Base-by-base conservation (phyloP, 2,888 invertebrate species). In the Megamerina dolium region DNA sequence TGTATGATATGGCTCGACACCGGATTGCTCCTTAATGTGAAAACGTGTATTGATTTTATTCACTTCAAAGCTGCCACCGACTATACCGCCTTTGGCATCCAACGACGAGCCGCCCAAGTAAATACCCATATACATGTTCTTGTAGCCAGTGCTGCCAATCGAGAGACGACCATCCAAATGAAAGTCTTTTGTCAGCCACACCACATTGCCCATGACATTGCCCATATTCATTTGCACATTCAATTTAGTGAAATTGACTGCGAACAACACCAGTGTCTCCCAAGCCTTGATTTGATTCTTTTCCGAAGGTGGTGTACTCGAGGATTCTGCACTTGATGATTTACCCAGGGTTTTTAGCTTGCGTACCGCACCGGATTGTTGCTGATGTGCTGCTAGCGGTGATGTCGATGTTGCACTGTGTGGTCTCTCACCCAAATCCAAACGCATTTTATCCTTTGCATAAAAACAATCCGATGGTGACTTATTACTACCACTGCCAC, bases 221-320 rank as follows among this genome's bases (percentile, higher is more conserved):
- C 96, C 95, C 94, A 99, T 99, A 72, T 97, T 97, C 87, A 97
- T 96, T 65, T 93, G 91, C 9, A 99, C 91, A 70, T 96, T 95
- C 40, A 99, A 78, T 59, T 89, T 85, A 34, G 94, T 92, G 69
- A 97, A 92, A 75, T 96, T 95, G 31, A 97, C 87, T 0, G 93
- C 92, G 74, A 96, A 94, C 43, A 97, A 75, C 3, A 97, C 96
- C 38, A 95, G 74, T 3, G 96, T 95, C 74, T 96, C 94, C 96
- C 96, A 96, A 31, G 91, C 85, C 4, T 87, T 81, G 50, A 81
- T 77, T 45, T 78, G 78, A 54, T 80, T 80, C 42, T 77, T 74
- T 51, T 82, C 81, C 1, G 77, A 77, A 0, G 79, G 75, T 20
- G 76, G 75, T 6, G 78, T 78, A 12, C 68, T 71, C 0, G 77